These are phyloP conservation scores for Apamea sordens DNA, from an alignment of 2,888 invertebrate species.

Conservation along the genomic window DNA sequence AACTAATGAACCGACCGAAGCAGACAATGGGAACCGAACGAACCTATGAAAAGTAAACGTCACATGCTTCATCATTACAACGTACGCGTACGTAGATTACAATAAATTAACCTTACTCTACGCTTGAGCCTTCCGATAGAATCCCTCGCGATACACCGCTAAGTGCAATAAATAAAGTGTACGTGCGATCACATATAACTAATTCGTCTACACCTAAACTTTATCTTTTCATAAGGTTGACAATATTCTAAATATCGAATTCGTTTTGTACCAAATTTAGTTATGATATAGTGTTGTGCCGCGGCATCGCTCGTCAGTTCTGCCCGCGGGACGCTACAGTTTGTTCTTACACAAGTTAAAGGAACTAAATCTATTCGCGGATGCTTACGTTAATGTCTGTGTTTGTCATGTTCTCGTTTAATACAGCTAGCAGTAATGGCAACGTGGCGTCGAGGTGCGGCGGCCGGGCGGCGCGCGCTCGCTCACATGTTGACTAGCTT, in stretches of 20 bases:
- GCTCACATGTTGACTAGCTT: slow-evolving; percentile 88
- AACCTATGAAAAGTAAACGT: slow-evolving; percentile 59
- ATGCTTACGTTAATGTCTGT: slow-evolving; percentile 70
- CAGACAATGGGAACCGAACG: slow-evolving; percentile 64
- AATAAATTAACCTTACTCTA: slow-evolving; percentile 74
- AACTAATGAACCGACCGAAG: slow-evolving; percentile 69
- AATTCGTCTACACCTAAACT: slow-evolving; percentile 78
- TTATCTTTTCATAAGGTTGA: slow-evolving; percentile 75
- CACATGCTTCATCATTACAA: slow-evolving; percentile 30
- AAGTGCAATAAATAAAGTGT: slow-evolving; percentile 81
- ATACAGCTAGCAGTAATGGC: slow-evolving; percentile 85
- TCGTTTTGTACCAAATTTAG: slow-evolving; percentile 86
- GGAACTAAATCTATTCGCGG: slow-evolving; percentile 75
- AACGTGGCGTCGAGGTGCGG: slow-evolving; percentile 80
- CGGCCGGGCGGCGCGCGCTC: slow-evolving; percentile 67
- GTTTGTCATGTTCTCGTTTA: slow-evolving; percentile 76
- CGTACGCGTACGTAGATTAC: slow-evolving; percentile 55
- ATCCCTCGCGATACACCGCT: slow-evolving; percentile 69
- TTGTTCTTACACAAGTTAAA: slow-evolving; percentile 68
- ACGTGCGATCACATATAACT: slow-evolving; percentile 85
- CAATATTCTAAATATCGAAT: slow-evolving; percentile 81
- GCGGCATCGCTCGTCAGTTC: slow-evolving; percentile 43
- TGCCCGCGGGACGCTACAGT: slow-evolving; percentile 53
- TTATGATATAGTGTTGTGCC: slow-evolving; percentile 64
- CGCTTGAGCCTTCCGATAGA: slow-evolving; percentile 74